These are phyloP conservation scores for Trachops cirrhosus DNA, from an alignment of 2,797 vertebrate genomes.

Conservation along the genomic window DNA sequence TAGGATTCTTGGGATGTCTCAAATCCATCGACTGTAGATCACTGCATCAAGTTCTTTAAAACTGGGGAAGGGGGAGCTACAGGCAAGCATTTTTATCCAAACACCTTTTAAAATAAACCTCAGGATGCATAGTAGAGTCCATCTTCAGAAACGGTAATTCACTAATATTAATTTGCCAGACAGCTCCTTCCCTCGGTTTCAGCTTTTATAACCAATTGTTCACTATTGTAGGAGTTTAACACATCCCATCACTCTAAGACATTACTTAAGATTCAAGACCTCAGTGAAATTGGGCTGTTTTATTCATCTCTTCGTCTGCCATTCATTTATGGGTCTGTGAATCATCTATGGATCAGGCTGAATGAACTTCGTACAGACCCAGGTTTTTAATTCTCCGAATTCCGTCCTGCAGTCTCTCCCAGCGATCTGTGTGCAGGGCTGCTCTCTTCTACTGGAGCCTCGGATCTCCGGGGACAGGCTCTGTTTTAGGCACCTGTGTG, in stretches of 20 bases:
- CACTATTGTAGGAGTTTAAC: not conserved
- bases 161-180: not conserved
- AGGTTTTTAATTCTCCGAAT: not conserved
- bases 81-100: not conserved
- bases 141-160: not conserved
- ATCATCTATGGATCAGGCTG: not conserved
- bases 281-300: not conserved
- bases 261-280: not conserved
- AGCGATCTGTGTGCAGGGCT: not conserved
- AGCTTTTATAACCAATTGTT: not conserved
- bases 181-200: not conserved
- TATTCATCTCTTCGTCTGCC: not conserved
- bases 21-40: not conserved
- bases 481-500: not conserved
- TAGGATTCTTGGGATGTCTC: not conserved
- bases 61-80: rapidly evolving
- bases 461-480: not conserved
- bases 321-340: not conserved
- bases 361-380: not conserved
- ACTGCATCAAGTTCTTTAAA: not conserved
- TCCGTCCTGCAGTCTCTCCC: not conserved
- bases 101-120: not conserved
- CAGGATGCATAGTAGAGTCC: not conserved
- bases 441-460: not conserved
- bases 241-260: not conserved